These are phyloP conservation scores for Thereva unica DNA, from an alignment of 2,888 invertebrate genomes.

Conservation along the genomic window DNA sequence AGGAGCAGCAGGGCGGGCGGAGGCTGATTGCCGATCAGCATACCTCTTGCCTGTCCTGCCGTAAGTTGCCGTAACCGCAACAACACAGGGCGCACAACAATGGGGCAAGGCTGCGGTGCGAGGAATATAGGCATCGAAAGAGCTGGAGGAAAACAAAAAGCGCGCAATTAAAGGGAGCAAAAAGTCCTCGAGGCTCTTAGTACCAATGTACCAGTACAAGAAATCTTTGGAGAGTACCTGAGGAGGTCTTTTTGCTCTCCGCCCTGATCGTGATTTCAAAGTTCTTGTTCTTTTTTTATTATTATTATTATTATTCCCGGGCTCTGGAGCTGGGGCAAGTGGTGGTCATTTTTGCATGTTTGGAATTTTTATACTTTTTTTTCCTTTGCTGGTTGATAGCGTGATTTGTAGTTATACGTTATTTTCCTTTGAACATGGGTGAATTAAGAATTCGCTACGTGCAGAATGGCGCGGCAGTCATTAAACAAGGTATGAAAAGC, in stretches of 20 bases:
- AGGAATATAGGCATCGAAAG: conserved; percentile 3
- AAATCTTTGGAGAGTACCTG: background rate
- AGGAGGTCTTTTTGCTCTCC: background rate
- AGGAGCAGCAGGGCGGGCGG: too few species aligned
- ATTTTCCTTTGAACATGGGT: conserved; percentile 14
- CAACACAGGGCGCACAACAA: background rate
- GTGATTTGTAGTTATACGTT: conserved; percentile 22
- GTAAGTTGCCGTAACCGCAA: background rate
- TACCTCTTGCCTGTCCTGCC: background rate
- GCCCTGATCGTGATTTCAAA: background rate
- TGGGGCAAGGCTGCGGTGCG: conserved; percentile 21
- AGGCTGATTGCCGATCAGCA: conserved; percentile 8
- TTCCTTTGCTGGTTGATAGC: conserved; percentile 12
- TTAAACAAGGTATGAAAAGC: too few species aligned
- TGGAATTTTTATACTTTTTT: conserved; percentile 19
- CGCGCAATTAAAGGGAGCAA: conserved; percentile 20
- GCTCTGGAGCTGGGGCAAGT: background rate
- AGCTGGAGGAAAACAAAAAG: conserved; percentile 6
- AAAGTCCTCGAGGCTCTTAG: background rate
- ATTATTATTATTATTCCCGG: conserved; percentile 3
- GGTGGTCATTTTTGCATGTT: conserved; percentile 19
- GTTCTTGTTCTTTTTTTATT: conserved; percentile 7
- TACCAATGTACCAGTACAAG: too few species aligned
- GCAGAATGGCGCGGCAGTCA: background rate
- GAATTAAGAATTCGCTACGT: conserved; percentile 2